Base-by-base conservation (phyloP, 1,140 invertebrate species). In the Euschistus heros region DNA sequence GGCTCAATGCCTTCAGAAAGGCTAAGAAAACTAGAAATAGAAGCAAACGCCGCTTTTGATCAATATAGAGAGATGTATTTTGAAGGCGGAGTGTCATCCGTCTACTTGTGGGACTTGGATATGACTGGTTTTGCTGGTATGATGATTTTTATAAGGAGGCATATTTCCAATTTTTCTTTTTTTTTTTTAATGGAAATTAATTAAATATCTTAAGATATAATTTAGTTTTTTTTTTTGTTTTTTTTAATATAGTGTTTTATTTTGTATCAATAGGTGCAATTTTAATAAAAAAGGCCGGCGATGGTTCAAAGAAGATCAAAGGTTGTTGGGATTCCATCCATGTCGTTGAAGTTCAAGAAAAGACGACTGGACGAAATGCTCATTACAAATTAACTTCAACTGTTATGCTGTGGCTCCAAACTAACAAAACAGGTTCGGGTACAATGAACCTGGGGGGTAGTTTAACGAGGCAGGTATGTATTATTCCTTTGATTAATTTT, bases 311-410 rank as follows among this genome's bases (percentile, higher is more conserved):
- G 75, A 97, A 95, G 78, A 98, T 98, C 69, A 97, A 92, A 78
- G 90, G 97, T 2, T 99, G 95, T 76, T 99, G 97, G 97, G 97
- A 99, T 77, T 98, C 96, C 2, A 98, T 99, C 75, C 97, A 99
- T 76, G 97, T 99, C 0, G 91, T 99, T 17, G 97, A 99, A 81
- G 94, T 98, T 0, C 89, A 95, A 72, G 94, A 97, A 75, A 98
- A 97, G 76, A 87, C 91, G 24, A 90, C 86, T 67, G 94, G 94
- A 0, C 82, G 94, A 54, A 92, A 85, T 73, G 96, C 96, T 7
- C 95, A 98, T 75, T 99, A 99, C 74, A 99, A 99, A 81, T 81
- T 99, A 67, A 99, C 97, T 27, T 98, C 94, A 0, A 99, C 97
- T 17, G 93, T 93, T 0, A 99, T 99, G 96, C 76, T 99, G 37